phyloP scores from a whole-genome alignment of 2,797 vertebrate species.

The Oreochromis mossambicus region DNA sequence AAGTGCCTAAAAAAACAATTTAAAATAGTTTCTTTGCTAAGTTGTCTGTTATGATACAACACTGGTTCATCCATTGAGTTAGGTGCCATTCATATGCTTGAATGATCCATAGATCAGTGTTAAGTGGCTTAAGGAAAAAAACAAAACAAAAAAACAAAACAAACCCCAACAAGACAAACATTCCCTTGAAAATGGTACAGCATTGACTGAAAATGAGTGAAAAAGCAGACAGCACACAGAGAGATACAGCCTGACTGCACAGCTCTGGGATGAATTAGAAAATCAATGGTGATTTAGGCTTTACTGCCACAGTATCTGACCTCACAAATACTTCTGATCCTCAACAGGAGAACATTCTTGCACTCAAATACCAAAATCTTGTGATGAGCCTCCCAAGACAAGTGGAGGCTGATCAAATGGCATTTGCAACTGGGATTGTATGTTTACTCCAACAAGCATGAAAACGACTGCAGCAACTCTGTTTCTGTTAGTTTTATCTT shows the following conservation, averaged over 20 bases:
- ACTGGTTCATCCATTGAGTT: background rate
- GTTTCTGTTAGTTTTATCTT: background rate
- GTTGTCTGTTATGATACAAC: background rate
- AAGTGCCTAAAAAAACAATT: background rate
- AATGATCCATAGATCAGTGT: background rate
- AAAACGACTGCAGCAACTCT: background rate
- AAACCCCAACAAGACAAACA: background rate
- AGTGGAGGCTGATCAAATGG: background rate
- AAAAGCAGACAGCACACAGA: background rate
- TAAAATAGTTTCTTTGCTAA: background rate
- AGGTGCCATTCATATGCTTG: background rate
- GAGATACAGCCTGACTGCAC: background rate
- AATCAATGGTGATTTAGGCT: background rate
- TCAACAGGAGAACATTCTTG: background rate
- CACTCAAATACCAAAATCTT: background rate
- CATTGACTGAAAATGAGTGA: background rate
- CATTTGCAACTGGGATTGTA: background rate
- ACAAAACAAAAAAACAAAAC: fast-evolving
- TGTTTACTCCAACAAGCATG: background rate
- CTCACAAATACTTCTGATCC: background rate
- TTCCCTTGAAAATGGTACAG: background rate
- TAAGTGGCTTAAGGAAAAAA: background rate
- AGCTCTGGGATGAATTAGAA: background rate
- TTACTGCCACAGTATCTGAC: background rate
- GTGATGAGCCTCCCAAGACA: background rate